Base-by-base conservation (phyloP, 1,140 invertebrate species). In the Anagrus nilaparvatae region DNA sequence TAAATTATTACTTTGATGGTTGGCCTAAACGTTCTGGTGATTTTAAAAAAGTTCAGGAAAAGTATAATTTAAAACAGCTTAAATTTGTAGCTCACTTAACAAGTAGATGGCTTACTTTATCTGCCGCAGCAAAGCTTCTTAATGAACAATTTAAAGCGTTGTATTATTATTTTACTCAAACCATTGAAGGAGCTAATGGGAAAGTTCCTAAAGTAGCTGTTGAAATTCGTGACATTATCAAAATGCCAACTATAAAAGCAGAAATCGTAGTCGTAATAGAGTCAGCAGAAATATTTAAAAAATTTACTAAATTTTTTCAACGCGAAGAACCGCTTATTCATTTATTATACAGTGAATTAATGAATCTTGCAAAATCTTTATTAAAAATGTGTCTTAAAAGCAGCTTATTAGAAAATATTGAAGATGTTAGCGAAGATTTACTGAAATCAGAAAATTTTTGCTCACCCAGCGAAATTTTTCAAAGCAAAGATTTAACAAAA, bases 1-100 rank as follows among this genome's bases (percentile, higher is more conserved):
- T 55, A 10, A 48, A 47, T 30, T 20, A 55, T 27, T 54, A 25
- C 21, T 58, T 58, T 41, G 45, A 53, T 18, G 28, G 36, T 21
- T 40, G 13, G 14, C 46, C 53, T 16, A 46, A 41, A 24, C 21
- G 52, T 27, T 42, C 36, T 30, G n/a, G n/a, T n/a, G n/a, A n/a
- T n/a, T n/a, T n/a, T n/a, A n/a, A n/a, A n/a, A n/a, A n/a, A n/a
- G n/a, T n/a, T n/a, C n/a, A n/a, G n/a, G 47, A 51, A 29, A 48
- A 55, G 40, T 56, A 32, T 45, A 31, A 41, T 16, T 43, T 44
- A 24, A n/a, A 46, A 10, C 48, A 51, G 25, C 14, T n/a, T 12
- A 7, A 6, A 6, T 27, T 27, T 27, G 12, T 7, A 12, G 12
- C 6, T 7, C 24, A 27, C 24, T 6, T 27, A 7, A 7, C 24